Percentiles rank a stretch among this genome's conserved stretches.
Evolutionary conservation across 2,113 vertebrate species (phyloP).

Genomic region (Corythoichthys intestinalis): DNA sequence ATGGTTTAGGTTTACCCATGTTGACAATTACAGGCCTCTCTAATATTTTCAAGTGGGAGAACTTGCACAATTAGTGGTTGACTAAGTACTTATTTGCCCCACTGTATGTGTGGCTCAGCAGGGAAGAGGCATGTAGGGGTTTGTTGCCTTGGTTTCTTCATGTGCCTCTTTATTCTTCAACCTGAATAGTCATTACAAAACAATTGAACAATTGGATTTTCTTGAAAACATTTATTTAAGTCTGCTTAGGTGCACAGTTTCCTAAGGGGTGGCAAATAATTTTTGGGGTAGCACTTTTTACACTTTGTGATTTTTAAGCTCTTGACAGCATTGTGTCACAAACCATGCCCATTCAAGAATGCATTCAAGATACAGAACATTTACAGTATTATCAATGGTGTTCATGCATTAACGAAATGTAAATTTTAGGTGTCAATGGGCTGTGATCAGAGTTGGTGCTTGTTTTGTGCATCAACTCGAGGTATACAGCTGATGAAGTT

Average conservation of each 20-base stretch:
- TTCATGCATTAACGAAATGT: too few relatives aligned
- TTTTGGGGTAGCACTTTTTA: slow-evolving; percentile 30
- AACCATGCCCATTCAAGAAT: too few relatives aligned
- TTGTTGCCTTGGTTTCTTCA: slow-evolving; percentile 69
- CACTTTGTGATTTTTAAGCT: too few relatives aligned
- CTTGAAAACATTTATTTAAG: slow-evolving; percentile 31
- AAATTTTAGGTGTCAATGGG: too few relatives aligned
- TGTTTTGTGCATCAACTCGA: slow-evolving; percentile 31
- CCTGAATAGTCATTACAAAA: slow-evolving; percentile 38
- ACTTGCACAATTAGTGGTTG: too few relatives aligned
- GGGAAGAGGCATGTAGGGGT: slow-evolving; percentile 20
- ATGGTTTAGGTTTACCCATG: too few relatives aligned
- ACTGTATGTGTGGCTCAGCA: slow-evolving; percentile 17
- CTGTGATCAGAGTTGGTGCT: not conserved
- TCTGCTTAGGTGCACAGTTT: slow-evolving; percentile 24
- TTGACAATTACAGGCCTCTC: too few relatives aligned
- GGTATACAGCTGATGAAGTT: slow-evolving; percentile 52
- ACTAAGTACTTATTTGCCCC: too few relatives aligned
- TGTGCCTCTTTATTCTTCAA: slow-evolving; percentile 64
- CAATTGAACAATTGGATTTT: slow-evolving; percentile 23
- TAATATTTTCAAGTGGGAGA: too few relatives aligned
- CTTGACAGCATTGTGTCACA: too few relatives aligned
- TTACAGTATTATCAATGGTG: too few relatives aligned
- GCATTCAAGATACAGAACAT: too few relatives aligned
- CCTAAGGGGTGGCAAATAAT: slow-evolving; percentile 33